Base-by-base conservation (phyloP, 2,113 vertebrate genomes). In the Boulengeromyrus knoepffleri region DNA sequence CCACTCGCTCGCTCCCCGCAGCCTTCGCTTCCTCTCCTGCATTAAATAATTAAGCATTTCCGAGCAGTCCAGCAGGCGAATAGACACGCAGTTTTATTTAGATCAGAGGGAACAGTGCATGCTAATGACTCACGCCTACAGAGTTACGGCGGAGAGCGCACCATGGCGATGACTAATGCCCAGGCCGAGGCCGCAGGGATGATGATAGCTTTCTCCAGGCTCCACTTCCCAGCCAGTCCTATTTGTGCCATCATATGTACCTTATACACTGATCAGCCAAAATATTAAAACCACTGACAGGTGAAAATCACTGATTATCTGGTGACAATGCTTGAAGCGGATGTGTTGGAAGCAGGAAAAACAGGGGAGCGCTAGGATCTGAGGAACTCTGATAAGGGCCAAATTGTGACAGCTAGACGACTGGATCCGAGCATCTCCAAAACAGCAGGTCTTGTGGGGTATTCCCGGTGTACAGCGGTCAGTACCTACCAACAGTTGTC, bases 41-140 rank as follows among this genome's bases (percentile, higher is more conserved):
- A 92, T 90, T 96, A 93, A 95, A 95, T 96, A 95, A 95, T 96
- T 95, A 94, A 95, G 92, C 91, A 91, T 88, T 80, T 90, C 90
- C 90, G 92, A 94, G 93, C 93, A 93, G 93, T 90, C 94, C 93
- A 92, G 93, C 88, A 92, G 92, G 93, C 93, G 90, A 92, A 93
- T 94, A 92, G 92, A 92, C 90, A 66, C 88, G 89, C 58, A 31
- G 86, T 92, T 94, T 93, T 93, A 94, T 94, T 94, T 94, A 94
- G 93, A 70, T 87, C 36, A 89, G 93, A 90, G 88, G 89, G 89
- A 90, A 93, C 85, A 45, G 70, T 50, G 24, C 47, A 89, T 53
- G 80, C 91, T 90, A 91, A 88, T 94, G 93, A 95, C 90, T 94
- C 89, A 91, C 58, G 90, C 88, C 92, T 92, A 87, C 88, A 91